These are phyloP conservation scores for Adelges cooleyi DNA, from an alignment of 1,140 invertebrate genomes.

Conservation along the genomic window DNA sequence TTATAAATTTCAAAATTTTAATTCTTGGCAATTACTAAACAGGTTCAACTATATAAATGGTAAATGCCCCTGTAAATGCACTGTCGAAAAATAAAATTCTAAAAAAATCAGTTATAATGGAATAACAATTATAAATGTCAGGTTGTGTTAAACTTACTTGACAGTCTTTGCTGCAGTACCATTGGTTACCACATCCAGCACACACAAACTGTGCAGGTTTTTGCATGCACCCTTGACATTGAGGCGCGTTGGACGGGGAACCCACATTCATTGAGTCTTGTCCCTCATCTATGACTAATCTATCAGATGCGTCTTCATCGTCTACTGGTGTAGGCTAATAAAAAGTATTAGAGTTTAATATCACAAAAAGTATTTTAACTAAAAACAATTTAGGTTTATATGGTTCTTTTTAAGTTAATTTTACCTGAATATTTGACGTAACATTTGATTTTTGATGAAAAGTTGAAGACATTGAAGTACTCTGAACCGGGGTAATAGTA, in stretches of 20 bases:
- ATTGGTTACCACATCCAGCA: slow-evolving; percentile 74
- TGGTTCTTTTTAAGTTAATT: background rate
- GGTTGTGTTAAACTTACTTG: too few relatives aligned
- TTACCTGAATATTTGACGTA: background rate
- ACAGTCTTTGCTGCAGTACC: slow-evolving; percentile 79
- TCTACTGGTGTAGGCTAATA: slow-evolving; percentile 36
- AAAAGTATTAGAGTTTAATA: too few relatives aligned
- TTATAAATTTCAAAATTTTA: too few relatives aligned
- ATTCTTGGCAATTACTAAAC: too few relatives aligned
- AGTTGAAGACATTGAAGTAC: slow-evolving; percentile 21
- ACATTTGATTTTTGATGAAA: slow-evolving; percentile 4
- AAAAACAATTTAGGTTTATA: background rate
- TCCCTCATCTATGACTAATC: slow-evolving; percentile 52
- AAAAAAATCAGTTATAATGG: too few relatives aligned
- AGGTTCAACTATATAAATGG: too few relatives aligned
- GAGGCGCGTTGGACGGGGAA: slow-evolving; percentile 40
- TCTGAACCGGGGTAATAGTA: slow-evolving; percentile 45
- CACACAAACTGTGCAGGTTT: slow-evolving; percentile 71
- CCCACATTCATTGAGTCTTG: slow-evolving; percentile 38
- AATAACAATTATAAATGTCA: too few relatives aligned
- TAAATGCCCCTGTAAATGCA: too few relatives aligned
- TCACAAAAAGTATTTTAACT: background rate
- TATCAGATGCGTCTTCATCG: slow-evolving; percentile 46
- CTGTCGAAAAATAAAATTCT: too few relatives aligned
- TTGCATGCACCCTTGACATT: slow-evolving; percentile 68